Percentiles rank a stretch among this genome's conserved stretches.
Evolutionary conservation across 1,140 invertebrate genomes (phyloP).

Genomic region (Ceratoteleas bidentatus): DNA sequence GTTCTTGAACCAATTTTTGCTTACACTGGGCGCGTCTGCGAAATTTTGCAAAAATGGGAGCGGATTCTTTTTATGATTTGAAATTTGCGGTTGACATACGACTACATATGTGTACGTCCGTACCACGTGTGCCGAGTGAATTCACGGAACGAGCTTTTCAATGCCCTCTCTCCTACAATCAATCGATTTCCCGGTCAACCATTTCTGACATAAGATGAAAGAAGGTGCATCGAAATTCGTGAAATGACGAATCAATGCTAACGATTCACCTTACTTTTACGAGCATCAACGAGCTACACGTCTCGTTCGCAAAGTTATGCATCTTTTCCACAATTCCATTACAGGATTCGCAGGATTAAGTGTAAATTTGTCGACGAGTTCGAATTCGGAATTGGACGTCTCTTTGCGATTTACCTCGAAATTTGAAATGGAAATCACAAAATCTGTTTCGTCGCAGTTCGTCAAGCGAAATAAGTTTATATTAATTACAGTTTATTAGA

Average conservation of each 20-base stretch:
- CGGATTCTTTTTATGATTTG: constrained; percentile 17
- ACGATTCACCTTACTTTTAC: constrained; percentile 12
- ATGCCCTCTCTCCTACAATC: constrained; percentile 9
- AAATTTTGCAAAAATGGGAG: constrained; percentile 14
- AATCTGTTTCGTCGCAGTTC: no score
- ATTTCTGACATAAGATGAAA: constrained; percentile 38
- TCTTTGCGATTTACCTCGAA: background rate
- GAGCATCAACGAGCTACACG: background rate
- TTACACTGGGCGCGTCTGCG: background rate
- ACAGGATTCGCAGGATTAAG: background rate
- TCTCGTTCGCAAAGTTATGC: background rate
- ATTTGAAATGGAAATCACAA: no score
- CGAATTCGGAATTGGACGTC: background rate
- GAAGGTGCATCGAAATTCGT: constrained; percentile 28
- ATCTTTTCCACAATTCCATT: background rate
- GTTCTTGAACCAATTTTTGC: no score
- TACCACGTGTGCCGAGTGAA: constrained; percentile 31
- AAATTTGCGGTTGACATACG: constrained; percentile 26
- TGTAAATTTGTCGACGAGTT: background rate
- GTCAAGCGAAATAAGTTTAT: no score
- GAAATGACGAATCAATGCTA: constrained; percentile 23
- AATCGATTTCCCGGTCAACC: constrained; percentile 42
- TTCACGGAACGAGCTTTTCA: constrained; percentile 47
- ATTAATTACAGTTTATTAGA: no score
- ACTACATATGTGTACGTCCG: constrained; percentile 23